Evolutionary conservation across 2,113 vertebrate genomes (phyloP), one percentile per base, ranked within the genome.

Genomic region (Ceratotherium simum): DNA sequence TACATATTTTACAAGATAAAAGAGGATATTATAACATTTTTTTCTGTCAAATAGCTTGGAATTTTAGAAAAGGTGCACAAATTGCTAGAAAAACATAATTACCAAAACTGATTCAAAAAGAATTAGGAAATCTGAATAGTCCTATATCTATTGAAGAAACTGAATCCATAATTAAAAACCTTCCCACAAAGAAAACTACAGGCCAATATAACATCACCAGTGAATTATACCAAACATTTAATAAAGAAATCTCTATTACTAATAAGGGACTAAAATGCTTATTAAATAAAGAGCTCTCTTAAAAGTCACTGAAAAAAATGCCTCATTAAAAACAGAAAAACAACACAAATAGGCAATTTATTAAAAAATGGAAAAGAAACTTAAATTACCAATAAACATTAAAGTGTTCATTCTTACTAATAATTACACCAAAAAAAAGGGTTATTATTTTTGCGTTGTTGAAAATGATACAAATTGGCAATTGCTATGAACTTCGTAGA

Each of bases 51-150:
- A 72, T 72, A 64, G 56, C 58, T 79, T 90, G 54, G 62, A 84
- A 88, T 90, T 95, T 95, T 73, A 92, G 78, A 69, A 92, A 18
- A 75, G 23, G 27, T 81, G 9, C 16, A 80, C 58, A 69, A 92
- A 84, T 75, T 91, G 56, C 69, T 75, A 87, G 31, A 54, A 94
- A 88, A 88, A 51, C 33, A 51, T 88, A 54, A 54, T 80, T 90
- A 85, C 31, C n/a, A 75, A 96, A 92, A 76, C 9, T 90, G 20
- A 67, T 90, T 70, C 2, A n/a, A 92, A 96, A 97, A 79, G 27
- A 87, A 64, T 67, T 85, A 73, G 48, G 78, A 86, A 90, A 78
- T 27, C 67, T 72, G 33, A 72, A 78, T 94, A 92, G 6, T 21
- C 17, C 4, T 90, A 2, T 65, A 70, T 56, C 23, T 78, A 65